phyloP scores from a whole-genome alignment of 2,888 invertebrate species.

The Zelleria hepariella region DNA sequence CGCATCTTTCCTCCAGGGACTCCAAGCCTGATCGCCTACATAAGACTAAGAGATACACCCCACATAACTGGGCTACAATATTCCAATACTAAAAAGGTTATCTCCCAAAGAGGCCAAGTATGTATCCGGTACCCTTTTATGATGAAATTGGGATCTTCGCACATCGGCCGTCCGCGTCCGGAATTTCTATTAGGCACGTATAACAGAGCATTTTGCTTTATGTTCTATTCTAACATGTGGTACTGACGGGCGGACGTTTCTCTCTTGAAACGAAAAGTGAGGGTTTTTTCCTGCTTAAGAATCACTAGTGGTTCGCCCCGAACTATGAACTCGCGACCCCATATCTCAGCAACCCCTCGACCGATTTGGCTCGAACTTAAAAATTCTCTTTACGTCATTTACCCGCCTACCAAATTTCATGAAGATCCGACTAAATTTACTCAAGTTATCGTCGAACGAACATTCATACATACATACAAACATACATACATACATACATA shows the following conservation, averaged over 20 bases:
- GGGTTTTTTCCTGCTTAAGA: background rate
- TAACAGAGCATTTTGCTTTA: slow-evolving; percentile 50
- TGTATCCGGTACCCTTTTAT: slow-evolving; percentile 25
- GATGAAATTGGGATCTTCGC: slow-evolving; percentile 50
- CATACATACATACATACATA: no score
- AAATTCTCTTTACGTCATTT: no score
- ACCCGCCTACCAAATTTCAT: no score
- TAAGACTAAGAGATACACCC: background rate
- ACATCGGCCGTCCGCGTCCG: slow-evolving; percentile 41
- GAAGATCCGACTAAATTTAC: no score
- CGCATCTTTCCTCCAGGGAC: background rate
- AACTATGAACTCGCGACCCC: no score
- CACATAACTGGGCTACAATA: background rate
- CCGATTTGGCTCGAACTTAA: no score
- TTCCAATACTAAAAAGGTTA: slow-evolving; percentile 13
- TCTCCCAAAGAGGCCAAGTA: slow-evolving; percentile 29
- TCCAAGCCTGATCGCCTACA: background rate
- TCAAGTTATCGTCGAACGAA: no score
- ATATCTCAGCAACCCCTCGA: no score
- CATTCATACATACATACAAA: no score
- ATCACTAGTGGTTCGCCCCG: no score
- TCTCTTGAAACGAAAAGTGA: background rate
- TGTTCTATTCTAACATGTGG: slow-evolving; percentile 21
- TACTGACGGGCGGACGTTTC: slow-evolving; percentile 17
- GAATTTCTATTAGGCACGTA: slow-evolving; percentile 57